Evolutionary conservation across 1,140 invertebrate species (phyloP).

Genomic region (Cydia amplana): DNA sequence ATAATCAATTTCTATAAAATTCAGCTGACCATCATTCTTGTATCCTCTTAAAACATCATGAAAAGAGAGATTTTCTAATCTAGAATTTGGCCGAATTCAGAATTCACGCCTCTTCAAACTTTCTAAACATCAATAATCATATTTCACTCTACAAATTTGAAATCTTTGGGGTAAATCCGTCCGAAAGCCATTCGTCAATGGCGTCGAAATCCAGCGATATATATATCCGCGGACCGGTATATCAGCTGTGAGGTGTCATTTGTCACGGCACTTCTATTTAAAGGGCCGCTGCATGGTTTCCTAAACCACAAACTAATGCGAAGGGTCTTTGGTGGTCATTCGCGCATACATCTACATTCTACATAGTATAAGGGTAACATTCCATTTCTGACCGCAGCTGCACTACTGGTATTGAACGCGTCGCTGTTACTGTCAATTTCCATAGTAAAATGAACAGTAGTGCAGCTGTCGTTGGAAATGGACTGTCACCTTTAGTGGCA

Average conservation of each 20-base stretch:
- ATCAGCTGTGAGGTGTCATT: conserved; percentile 50
- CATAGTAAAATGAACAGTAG: too few relatives aligned
- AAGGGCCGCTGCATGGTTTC: conserved; percentile 35
- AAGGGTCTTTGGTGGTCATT: background rate
- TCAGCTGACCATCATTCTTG: too few relatives aligned
- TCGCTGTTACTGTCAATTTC: too few relatives aligned
- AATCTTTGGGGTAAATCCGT: conserved; percentile 12
- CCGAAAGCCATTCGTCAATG: conserved; percentile 36
- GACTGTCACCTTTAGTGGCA: too few relatives aligned
- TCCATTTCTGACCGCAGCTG: too few relatives aligned
- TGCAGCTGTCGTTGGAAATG: too few relatives aligned
- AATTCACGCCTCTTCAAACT: background rate
- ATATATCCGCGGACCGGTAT: conserved; percentile 51
- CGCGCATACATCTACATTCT: background rate
- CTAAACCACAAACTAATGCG: conserved; percentile 7
- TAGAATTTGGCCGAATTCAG: background rate
- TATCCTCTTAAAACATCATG: background rate
- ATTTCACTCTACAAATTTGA: conserved; percentile 13
- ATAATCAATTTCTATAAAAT: too few relatives aligned
- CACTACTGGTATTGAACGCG: too few relatives aligned
- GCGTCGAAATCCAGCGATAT: conserved; percentile 43
- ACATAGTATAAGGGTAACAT: too few relatives aligned
- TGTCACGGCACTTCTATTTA: conserved; percentile 49
- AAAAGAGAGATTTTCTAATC: background rate
- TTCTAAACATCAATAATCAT: conserved; percentile 3